Percentiles rank a stretch among this genome's conserved stretches.
Evolutionary conservation across 2,113 vertebrate genomes (phyloP).

Genomic region (Anguilla japonica): DNA sequence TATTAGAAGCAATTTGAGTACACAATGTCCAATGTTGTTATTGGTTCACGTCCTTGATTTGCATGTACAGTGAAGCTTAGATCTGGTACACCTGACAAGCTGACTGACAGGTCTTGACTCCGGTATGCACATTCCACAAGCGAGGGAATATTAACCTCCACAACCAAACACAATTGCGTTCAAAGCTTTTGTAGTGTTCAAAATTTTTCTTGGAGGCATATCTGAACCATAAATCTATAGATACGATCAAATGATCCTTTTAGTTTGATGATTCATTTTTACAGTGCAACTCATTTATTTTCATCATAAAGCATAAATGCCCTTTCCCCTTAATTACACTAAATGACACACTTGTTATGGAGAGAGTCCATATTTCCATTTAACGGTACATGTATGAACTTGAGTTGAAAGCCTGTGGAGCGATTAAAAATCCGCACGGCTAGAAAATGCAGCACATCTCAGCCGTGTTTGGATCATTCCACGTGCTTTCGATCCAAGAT

Average conservation of each 20-base stretch:
- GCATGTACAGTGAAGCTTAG: background rate
- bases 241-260: background rate
- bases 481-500: background rate
- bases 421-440: background rate
- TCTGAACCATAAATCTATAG: background rate
- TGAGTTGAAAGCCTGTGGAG: background rate
- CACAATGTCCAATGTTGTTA: background rate
- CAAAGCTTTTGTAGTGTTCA: background rate
- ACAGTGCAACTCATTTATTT: background rate
- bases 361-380: slow-evolving; percentile 1
- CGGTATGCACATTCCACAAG: background rate
- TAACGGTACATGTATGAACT: background rate
- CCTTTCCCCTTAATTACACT: background rate
- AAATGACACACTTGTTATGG: slow-evolving; percentile 2
- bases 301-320: background rate
- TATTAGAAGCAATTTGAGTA: background rate
- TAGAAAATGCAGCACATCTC: background rate
- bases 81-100: background rate
- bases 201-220: background rate
- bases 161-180: background rate
- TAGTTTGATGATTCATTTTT: background rate
- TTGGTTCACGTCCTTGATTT: background rate
- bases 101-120: background rate
- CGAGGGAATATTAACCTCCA: background rate
- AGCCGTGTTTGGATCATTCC: background rate